phyloP scores from a whole-genome alignment of 2,113 vertebrate genomes.

The Microcebus tavaratra region DNA sequence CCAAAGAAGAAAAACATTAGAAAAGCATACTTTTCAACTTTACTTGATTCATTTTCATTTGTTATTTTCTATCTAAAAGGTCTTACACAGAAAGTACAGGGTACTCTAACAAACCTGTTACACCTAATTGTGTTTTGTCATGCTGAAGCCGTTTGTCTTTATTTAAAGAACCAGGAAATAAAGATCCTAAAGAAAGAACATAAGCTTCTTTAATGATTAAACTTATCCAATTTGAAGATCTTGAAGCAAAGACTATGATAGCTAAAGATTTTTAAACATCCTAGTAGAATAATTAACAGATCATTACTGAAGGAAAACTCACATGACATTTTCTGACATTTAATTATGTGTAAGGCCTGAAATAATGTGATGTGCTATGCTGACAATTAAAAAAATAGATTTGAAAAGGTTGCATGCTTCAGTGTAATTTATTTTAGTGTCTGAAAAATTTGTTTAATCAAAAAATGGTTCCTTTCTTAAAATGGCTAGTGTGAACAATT shows the following conservation, averaged over 20 bases:
- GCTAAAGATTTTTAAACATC: constrained; percentile 31
- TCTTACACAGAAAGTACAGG: background rate
- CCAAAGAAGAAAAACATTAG: background rate
- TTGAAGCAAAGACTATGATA: constrained; percentile 2
- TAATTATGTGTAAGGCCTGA: constrained; percentile 74
- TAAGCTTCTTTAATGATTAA: background rate
- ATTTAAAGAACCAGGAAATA: background rate
- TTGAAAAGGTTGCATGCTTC: constrained; percentile 65
- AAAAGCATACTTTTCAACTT: background rate
- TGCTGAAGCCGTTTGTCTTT: background rate
- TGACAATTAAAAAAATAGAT: constrained; percentile 72
- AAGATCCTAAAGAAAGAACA: background rate
- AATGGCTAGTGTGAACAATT: constrained; percentile 29
- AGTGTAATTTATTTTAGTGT: constrained; percentile 61
- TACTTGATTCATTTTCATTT: background rate
- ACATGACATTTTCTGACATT: constrained; percentile 74
- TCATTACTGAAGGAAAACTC: constrained; percentile 54
- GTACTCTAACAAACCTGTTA: background rate
- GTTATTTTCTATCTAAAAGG: background rate
- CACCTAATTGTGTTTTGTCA: background rate
- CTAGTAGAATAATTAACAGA: constrained; percentile 71
- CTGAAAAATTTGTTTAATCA: constrained; percentile 61
- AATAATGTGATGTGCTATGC: constrained; percentile 52
- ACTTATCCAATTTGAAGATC: background rate
- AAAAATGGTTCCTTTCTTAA: constrained; percentile 37